Base-by-base conservation (phyloP, 2,113 vertebrate genomes). In the Neogobius melanostomus region DNA sequence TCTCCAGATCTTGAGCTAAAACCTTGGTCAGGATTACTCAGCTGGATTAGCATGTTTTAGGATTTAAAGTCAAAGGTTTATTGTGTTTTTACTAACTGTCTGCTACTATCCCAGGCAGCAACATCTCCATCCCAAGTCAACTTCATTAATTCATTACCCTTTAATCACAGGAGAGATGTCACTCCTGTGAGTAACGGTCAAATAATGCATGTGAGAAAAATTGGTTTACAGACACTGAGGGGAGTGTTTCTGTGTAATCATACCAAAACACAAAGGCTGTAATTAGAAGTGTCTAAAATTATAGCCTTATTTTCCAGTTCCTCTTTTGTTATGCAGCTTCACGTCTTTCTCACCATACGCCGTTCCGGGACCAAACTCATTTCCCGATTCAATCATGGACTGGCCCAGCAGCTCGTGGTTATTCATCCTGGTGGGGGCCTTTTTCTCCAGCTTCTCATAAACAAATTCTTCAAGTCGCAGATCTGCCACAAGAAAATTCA, bases 391-490 rank as follows among this genome's bases (percentile, higher is more conserved):
- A 8, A 96, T 96, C 97, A 99, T 95, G 65, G 95, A 92, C 73
- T 98, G 95, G 72, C 97, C 96, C 86, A 99, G 84, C 82, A 96
- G 89, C 90, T 99, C 97, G 44, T 96, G 95, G 85, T 98, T 98
- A 93, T 97, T 98, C 91, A 96, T 81, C 59, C 98, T 95, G 44
- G 94, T 93, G 2, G 97, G 98, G 57, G 82, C 96, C 93, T 99
- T 99, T 85, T 98, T 96, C 79, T 99, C 98, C 90, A 99, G 89
- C 76, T 99, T 99, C 90, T 98, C 98, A 78, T 99, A 99, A 47
- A 99, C 92, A 92, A 98, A 98, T 85, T 98, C 98, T 88, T 99
- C 98, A 91, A 99, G 96, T 75, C 98, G 94, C 80, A 95, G 94
- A 93, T 98, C 98, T 99, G 84, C 49, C 74, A 82, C 48, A 54